phyloP scores from a whole-genome alignment of 1,140 invertebrate species.

The Calosoma granatense region DNA sequence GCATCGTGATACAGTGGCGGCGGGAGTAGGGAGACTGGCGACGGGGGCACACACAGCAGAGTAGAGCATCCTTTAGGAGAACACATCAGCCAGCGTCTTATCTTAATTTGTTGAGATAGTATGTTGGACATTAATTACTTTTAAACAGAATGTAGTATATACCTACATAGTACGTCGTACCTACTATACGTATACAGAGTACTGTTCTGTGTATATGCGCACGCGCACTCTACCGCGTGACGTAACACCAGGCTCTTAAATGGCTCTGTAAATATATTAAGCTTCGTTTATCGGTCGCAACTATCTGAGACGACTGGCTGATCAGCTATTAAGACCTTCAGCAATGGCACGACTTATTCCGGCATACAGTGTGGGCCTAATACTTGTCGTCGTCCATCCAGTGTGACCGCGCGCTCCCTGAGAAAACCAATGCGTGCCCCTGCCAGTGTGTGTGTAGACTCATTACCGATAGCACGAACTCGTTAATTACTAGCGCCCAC shows the following conservation, averaged over 20 bases:
- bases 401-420: too few species aligned
- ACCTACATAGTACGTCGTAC: neutral
- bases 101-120: conserved; percentile 12
- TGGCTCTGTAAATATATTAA: conserved; percentile 6
- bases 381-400: too few species aligned
- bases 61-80: neutral
- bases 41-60: neutral
- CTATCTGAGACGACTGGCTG: neutral
- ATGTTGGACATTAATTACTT: conserved; percentile 12
- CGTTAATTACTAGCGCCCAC: conserved; percentile 6
- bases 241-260: neutral
- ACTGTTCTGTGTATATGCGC: neutral
- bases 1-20: neutral
- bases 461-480: neutral
- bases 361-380: too few species aligned
- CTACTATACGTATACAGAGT: neutral
- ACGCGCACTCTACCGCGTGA: neutral
- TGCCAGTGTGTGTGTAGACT: neutral
- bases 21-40: neutral
- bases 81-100: conserved; percentile 4
- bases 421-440: neutral
- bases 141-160: neutral
- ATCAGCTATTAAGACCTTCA: conserved; percentile 2
- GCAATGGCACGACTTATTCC: conserved; percentile 1
- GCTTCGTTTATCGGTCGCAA: neutral